Evolutionary conservation across 2,113 vertebrate genomes (phyloP).

Genomic region (Pseudois nayaur): DNA sequence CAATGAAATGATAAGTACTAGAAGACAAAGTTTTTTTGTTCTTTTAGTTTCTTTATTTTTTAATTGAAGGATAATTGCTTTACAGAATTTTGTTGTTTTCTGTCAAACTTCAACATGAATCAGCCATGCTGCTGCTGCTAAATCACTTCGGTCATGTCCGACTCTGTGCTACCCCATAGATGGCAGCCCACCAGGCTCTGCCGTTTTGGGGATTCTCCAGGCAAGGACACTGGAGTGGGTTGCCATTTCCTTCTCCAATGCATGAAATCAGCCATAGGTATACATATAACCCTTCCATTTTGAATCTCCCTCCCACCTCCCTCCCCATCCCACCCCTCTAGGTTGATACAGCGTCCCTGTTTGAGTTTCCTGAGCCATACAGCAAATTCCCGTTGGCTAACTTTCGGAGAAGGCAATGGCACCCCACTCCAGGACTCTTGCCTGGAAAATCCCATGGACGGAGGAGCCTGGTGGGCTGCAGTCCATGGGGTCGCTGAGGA

Average conservation of each 20-base stretch:
- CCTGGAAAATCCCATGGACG: no score
- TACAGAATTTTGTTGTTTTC: not conserved
- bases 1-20: not conserved
- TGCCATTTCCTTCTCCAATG: no score
- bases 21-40: not conserved
- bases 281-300: not conserved
- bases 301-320: not conserved
- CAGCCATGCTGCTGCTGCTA: not conserved
- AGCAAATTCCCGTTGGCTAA: not conserved
- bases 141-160: rapidly evolving
- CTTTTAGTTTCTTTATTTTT: not conserved
- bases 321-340: not conserved
- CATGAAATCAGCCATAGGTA: not conserved
- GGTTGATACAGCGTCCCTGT: not conserved
- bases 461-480: no score
- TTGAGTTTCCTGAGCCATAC: not conserved
- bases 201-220: no score
- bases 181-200: no score
- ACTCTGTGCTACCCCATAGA: no score
- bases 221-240: no score
- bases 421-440: no score
- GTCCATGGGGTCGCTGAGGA: no score
- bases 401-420: no score
- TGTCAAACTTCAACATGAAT: not conserved
- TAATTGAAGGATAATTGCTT: not conserved